Conservation (phyloP, 64 coral and sea anemone species). For the Stylophora pistillata region DNA sequence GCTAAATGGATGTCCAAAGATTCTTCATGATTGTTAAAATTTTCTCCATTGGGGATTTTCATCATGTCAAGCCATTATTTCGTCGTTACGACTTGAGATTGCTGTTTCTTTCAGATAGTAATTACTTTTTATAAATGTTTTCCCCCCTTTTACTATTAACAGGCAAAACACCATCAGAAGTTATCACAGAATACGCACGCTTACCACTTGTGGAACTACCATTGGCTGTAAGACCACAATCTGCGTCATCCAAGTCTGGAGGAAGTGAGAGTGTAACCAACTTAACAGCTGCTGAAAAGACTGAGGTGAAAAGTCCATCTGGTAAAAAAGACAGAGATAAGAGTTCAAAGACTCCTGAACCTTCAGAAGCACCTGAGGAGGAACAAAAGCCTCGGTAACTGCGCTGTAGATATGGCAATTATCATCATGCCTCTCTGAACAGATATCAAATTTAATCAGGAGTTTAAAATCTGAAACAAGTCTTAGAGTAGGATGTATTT, state of each 20-base stretch:
- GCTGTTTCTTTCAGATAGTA: too few relatives aligned
- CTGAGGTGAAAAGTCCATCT: conserved; percentile 85
- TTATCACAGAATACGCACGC: conserved; percentile 67
- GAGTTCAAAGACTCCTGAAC: conserved; percentile 79
- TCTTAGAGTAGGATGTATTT: too few relatives aligned
- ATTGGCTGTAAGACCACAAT: conserved; percentile 81
- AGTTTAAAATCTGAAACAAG: too few relatives aligned
- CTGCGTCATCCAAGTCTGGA: conserved; percentile 71
- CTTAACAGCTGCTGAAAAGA: conserved; percentile 47
- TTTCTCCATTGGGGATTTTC: too few relatives aligned
- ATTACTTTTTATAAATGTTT: too few relatives aligned
- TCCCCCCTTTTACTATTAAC: neutral
- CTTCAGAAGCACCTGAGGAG: conserved; percentile 64
- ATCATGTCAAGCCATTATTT: too few relatives aligned
- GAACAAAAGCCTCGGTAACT: conserved; percentile 78
- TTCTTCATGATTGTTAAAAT: too few relatives aligned
- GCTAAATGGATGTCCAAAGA: too few relatives aligned
- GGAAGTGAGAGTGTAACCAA: conserved; percentile 63
- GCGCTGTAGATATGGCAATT: too few relatives aligned
- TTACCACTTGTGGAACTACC: conserved; percentile 86
- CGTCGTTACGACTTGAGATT: too few relatives aligned
- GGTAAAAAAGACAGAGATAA: conserved; percentile 78
- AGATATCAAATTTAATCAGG: too few relatives aligned
- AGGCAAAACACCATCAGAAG: conserved; percentile 82
- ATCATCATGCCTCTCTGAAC: too few relatives aligned